These are phyloP conservation scores for Protobothrops flavoviridis DNA, from an alignment of 2,113 vertebrate species.

Conservation along the genomic window DNA sequence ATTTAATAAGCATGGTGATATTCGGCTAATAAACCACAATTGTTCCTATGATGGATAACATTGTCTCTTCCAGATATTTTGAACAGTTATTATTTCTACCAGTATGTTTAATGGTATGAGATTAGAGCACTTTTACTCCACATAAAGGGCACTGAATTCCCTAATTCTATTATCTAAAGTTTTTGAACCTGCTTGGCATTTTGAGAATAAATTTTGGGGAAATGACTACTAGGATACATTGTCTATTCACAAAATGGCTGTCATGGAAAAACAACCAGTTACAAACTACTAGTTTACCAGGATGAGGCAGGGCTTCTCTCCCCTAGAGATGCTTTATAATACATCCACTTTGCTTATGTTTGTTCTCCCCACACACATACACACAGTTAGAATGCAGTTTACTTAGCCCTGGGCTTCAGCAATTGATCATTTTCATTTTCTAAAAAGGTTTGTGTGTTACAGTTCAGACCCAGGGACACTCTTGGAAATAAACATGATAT, in stretches of 20 bases:
- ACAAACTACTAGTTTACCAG: not conserved
- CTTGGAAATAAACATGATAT: not conserved
- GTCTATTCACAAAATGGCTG: not conserved
- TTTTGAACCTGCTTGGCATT: not conserved
- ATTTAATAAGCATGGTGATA: not conserved
- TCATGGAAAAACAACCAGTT: not conserved
- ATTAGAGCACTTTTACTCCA: not conserved
- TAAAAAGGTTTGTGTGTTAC: not conserved
- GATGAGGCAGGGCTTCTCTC: not conserved
- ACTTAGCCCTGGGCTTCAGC: not conserved
- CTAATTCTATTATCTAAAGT: not conserved
- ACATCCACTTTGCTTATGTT: not conserved
- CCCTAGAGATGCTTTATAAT: not conserved
- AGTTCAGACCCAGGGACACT: not conserved
- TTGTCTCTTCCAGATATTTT: not conserved
- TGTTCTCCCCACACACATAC: not conserved
- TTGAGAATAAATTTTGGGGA: not conserved
- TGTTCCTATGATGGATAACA: not conserved
- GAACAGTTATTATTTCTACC: not conserved
- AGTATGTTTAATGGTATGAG: not conserved
- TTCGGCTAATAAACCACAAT: not conserved
- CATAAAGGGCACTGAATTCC: not conserved
- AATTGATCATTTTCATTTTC: not conserved
- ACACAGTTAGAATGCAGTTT: not conserved
- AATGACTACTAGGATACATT: not conserved